Base-by-base conservation (phyloP, 2,888 invertebrate species). In the Dendrolimus pini region DNA sequence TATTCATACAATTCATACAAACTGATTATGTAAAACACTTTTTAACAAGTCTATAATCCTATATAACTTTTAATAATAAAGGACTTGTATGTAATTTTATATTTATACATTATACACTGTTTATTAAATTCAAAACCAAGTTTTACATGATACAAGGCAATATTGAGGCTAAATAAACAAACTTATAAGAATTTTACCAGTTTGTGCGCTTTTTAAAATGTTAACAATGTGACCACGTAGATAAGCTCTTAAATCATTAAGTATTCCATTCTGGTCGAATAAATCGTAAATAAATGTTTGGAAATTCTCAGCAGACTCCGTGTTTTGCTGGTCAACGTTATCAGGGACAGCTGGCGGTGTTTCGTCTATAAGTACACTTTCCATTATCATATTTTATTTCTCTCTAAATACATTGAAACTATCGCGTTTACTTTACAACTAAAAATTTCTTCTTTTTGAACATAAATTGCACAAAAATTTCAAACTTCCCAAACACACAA, bases 221-320 rank as follows among this genome's bases (percentile, higher is more conserved):
- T 86, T 83, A 12, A 93, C 87, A 80, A 94, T 93, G 70, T 93
- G 92, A 55, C 89, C 85, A 54, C 93, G 88, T 70, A 94, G 81
- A 71, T 93, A 92, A 2, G 93, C 89, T 61, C 93, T 82, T 56
- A 93, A 75, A 63, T 93, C 92, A 52, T 91, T 87, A 52, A 93
- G 72, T 57, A 94, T 78, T 13, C 93, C 94, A 75, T 92, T 92
- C 73, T 92, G 91, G 73, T 93, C 92, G 72, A 93, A 93, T 80
- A 93, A 90, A 61, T 89, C 83, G 59, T 85, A 91, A 55, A 93
- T 82, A 73, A 87, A 89, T 67, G 83, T 86, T 78, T 93, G 92
- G 78, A 93, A 93, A 71, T 92, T 91, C 68, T 92, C 87, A 6
- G 85, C 66, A 1, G 86, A 81, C 58, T 78, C 77, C 2, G 66